Conservation (phyloP, 2,797 vertebrate species). For the Acrocephalus scirpaceus region DNA sequence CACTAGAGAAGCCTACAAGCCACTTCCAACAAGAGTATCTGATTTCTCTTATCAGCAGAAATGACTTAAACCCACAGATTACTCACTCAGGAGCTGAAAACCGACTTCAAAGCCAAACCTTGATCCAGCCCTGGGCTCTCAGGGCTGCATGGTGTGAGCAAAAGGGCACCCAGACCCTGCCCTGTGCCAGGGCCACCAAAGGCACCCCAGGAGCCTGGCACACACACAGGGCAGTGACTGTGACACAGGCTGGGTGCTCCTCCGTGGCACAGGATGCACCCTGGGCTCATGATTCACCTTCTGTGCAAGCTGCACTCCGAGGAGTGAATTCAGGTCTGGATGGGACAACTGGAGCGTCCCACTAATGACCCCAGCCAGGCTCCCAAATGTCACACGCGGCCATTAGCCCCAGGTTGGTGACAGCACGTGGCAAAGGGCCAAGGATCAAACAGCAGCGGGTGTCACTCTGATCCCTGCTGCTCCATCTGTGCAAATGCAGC, state of each 20-base stretch:
- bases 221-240: rapidly evolving
- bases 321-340: not conserved
- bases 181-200: rapidly evolving
- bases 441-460: not conserved
- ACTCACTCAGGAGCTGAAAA: not conserved
- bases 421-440: not conserved
- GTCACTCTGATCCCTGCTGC: not conserved
- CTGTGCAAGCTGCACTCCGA: not conserved
- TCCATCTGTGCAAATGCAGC: rapidly evolving
- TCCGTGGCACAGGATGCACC: rapidly evolving
- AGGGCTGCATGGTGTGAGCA: not conserved
- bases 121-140: not conserved
- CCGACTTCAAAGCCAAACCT: not conserved
- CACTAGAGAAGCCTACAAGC: not conserved
- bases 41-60: constrained; percentile 2
- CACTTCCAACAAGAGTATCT: constrained; percentile 2
- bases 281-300: rapidly evolving
- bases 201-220: not conserved
- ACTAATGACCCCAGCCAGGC: rapidly evolving
- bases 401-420: not conserved
- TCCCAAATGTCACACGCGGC: not conserved
- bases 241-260: rapidly evolving
- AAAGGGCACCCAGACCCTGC: not conserved
- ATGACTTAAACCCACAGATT: constrained; percentile 2
- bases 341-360: not conserved